phyloP scores from a whole-genome alignment of 64 coral and sea anemone species.

The Pocillopora verrucosa region DNA sequence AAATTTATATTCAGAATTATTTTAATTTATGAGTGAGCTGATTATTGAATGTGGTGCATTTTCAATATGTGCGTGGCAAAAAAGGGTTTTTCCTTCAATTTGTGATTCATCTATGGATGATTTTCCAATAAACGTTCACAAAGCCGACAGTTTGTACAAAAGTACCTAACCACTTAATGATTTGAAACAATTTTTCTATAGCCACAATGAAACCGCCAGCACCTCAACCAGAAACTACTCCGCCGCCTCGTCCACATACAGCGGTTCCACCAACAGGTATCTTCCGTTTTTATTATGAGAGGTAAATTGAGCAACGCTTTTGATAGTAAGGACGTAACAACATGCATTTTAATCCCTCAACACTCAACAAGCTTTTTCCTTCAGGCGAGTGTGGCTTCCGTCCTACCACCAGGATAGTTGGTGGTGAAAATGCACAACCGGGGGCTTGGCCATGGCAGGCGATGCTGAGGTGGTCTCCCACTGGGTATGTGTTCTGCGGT shows the following conservation, averaged over 20 bases:
- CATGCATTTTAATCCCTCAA: neutral
- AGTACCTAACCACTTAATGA: too few relatives aligned
- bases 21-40: too few relatives aligned
- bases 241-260: conserved; percentile 5
- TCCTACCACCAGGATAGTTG: conserved; percentile 29
- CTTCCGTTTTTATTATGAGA: too few relatives aligned
- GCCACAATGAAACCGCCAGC: conserved; percentile 7
- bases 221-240: neutral
- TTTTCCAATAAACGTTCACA: too few relatives aligned
- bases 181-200: neutral
- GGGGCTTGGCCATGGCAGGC: conserved; percentile 38
- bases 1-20: too few relatives aligned
- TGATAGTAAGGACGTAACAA: neutral
- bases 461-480: conserved; percentile 17
- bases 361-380: neutral
- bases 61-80: too few relatives aligned
- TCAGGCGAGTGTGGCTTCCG: conserved; percentile 17
- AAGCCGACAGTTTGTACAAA: too few relatives aligned
- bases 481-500: conserved; percentile 26
- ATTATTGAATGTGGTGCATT: too few relatives aligned
- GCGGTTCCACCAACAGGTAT: neutral
- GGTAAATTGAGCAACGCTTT: neutral
- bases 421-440: conserved; percentile 7
- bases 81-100: too few relatives aligned
- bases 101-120: too few relatives aligned